Conservation (phyloP, 2,113 vertebrate species). For the Oncorhynchus clarkii region DNA sequence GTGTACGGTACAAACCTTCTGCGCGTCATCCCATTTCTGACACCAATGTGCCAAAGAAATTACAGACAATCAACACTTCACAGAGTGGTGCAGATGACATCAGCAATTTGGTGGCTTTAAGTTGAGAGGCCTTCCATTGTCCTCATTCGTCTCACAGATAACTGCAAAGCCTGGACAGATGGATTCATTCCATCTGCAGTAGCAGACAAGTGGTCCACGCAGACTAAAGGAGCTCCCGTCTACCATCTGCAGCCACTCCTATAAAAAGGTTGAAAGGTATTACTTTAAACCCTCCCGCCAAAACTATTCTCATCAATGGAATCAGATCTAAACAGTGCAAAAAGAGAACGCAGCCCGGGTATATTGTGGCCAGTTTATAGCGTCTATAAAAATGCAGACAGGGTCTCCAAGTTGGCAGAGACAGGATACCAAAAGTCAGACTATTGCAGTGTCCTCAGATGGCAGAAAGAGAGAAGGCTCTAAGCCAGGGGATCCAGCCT, state of each 20-base stretch:
- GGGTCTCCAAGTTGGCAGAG: neutral
- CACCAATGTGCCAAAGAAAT: neutral
- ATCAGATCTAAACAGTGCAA: neutral
- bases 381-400: neutral
- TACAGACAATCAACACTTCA: neutral
- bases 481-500: neutral
- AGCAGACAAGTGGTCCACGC: neutral
- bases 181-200: neutral
- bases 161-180: slow-evolving; percentile 1
- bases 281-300: neutral
- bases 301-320: too few species aligned
- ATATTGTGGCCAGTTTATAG: neutral
- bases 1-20: neutral
- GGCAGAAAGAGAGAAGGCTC: neutral
- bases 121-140: neutral
- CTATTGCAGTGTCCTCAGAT: neutral
- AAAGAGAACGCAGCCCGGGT: neutral
- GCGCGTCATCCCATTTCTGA: neutral
- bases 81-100: neutral
- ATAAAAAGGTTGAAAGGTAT: neutral
- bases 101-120: neutral
- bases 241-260: neutral
- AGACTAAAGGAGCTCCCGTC: neutral
- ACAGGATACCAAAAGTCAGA: neutral
- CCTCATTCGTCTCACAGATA: neutral